Percentiles rank a stretch among this genome's conserved stretches.
Evolutionary conservation across 2,113 vertebrate species (phyloP).

Genomic region (Rostratula benghalensis): DNA sequence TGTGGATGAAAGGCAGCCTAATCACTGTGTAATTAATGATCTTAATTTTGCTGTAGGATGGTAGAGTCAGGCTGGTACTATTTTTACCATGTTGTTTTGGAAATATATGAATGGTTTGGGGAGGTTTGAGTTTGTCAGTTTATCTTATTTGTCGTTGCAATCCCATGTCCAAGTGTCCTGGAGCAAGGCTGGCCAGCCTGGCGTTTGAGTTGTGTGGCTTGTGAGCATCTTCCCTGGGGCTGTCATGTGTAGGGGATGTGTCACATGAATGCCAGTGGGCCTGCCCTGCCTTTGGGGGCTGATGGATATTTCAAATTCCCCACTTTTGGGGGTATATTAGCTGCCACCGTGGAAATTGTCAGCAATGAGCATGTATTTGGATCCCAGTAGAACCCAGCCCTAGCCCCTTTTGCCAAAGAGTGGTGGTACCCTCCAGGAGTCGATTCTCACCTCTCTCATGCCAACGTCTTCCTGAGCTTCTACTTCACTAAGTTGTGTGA

Average conservation of each 20-base stretch:
- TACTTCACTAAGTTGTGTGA: background rate
- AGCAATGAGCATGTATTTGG: background rate
- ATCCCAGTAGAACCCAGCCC: background rate
- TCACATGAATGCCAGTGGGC: background rate
- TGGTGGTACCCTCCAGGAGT: background rate
- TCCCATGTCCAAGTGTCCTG: background rate
- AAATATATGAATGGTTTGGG: background rate
- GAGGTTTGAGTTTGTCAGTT: background rate
- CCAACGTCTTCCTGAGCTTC: background rate
- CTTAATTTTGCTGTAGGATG: slow-evolving; percentile 26
- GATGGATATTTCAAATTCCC: background rate
- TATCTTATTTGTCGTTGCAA: background rate
- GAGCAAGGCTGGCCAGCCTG: background rate
- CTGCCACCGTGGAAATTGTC: background rate
- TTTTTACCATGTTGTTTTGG: background rate
- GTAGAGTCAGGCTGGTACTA: background rate
- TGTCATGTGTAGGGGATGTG: background rate
- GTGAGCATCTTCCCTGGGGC: background rate
- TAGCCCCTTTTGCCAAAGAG: background rate
- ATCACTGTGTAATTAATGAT: slow-evolving; percentile 18
- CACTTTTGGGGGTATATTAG: background rate
- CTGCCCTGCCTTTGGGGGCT: background rate
- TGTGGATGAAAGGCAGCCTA: slow-evolving; percentile 25
- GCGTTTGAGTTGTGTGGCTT: background rate
- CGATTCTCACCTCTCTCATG: background rate